These are phyloP conservation scores for Tribolium madens DNA, from an alignment of 1,140 invertebrate species.

Conservation along the genomic window DNA sequence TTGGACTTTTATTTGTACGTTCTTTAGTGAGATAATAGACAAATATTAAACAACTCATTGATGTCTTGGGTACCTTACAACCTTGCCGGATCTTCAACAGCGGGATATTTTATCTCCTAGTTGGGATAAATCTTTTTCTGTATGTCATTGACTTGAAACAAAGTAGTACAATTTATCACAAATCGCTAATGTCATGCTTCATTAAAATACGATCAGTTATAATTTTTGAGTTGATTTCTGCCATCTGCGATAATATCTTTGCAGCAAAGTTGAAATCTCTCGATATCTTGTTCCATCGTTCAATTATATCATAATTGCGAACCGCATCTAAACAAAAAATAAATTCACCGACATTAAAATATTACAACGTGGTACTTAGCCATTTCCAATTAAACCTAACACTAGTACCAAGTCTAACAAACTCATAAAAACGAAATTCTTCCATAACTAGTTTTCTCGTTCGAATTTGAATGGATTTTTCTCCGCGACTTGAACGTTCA, in stretches of 20 bases:
- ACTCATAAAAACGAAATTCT: slow-evolving; percentile 18
- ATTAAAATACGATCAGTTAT: background rate
- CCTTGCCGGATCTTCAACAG: too few species aligned
- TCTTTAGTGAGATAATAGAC: background rate
- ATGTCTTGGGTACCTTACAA: too few species aligned
- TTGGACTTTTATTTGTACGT: background rate
- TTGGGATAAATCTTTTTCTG: background rate
- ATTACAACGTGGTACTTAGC: background rate
- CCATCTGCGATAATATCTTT: background rate
- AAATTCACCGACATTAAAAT: slow-evolving; percentile 1
- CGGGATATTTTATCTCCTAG: too few species aligned
- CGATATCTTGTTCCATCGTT: background rate
- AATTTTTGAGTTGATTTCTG: background rate
- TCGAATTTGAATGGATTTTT: slow-evolving; percentile 6
- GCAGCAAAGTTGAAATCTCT: background rate
- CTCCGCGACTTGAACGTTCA: slow-evolving; percentile 28
- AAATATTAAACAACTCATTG: background rate
- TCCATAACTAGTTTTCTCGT: slow-evolving; percentile 10
- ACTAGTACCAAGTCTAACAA: background rate
- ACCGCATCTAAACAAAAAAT: background rate
- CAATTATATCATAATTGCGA: background rate
- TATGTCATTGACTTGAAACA: background rate
- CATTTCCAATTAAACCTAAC: slow-evolving; percentile 6
- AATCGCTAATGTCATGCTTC: background rate
- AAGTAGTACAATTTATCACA: background rate